Evolutionary conservation across 1,140 invertebrate species (phyloP).

Genomic region (Plodia interpunctella): DNA sequence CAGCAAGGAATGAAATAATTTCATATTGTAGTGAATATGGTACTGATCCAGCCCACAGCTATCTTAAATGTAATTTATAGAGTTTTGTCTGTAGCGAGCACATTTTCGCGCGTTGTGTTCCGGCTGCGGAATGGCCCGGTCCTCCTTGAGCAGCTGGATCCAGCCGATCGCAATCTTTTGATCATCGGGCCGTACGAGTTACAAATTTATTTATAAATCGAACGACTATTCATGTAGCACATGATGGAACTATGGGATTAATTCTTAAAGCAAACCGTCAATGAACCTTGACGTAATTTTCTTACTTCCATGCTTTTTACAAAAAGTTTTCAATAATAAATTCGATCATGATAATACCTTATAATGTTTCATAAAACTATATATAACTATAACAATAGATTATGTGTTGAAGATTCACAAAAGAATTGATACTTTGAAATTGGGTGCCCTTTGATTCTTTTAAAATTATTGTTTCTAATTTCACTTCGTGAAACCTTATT

Average conservation of each 20-base stretch:
- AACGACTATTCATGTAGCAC: background rate
- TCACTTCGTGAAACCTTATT: too few relatives aligned
- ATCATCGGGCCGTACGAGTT: conserved; percentile 33
- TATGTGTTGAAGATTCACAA: too few relatives aligned
- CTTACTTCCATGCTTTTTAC: background rate
- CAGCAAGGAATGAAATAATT: too few relatives aligned
- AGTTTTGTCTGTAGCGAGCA: conserved; percentile 16
- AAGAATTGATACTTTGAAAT: too few relatives aligned
- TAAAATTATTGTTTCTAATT: too few relatives aligned
- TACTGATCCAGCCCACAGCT: background rate
- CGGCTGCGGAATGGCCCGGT: conserved; percentile 68
- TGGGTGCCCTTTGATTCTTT: too few relatives aligned
- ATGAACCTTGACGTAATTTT: background rate
- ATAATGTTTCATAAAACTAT: too few relatives aligned
- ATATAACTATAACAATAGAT: too few relatives aligned
- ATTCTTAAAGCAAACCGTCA: background rate
- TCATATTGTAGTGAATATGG: too few relatives aligned
- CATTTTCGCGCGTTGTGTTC: conserved; percentile 53
- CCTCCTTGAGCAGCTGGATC: conserved; percentile 64
- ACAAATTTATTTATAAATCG: conserved; percentile 4
- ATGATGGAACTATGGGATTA: too few relatives aligned
- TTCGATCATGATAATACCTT: too few relatives aligned
- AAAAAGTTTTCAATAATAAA: background rate
- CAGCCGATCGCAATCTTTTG: conserved; percentile 54
- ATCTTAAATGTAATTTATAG: background rate